Evolutionary conservation across 1,140 invertebrate species (phyloP), one percentile per base, ranked within the genome.

Genomic region (Trichonephila clavipes): DNA sequence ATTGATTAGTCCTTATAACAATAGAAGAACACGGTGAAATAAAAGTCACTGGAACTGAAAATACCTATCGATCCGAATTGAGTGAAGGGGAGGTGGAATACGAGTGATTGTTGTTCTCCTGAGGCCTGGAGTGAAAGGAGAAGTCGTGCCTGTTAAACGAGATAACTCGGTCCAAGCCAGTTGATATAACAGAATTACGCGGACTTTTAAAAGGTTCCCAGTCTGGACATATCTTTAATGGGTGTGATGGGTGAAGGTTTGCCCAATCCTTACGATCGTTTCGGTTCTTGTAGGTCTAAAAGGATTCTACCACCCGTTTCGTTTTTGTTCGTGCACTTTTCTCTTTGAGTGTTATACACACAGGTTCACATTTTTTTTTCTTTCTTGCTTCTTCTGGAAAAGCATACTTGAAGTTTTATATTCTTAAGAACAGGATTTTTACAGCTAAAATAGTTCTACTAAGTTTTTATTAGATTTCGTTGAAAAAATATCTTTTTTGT

Each of bases 141-240:
- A 89, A 89, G n/a, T 89, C 88, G 88, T 89, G 64, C 88, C 88
- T 89, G 88, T 77, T 77, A 89, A 89, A 89, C 64, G 66, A 89
- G 88, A 89, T 89, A 89, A 89, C 88, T 89, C 40, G 64, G 88
- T 44, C 66, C 88, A 69, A 16, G 64, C 86, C 88, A 59, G 88
- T 66, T 66, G 64, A 58, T 89, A 69, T 89, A 89, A 89, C 88
- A 77, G 51, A 89, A 89, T 89, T 89, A 89, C 88, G 34, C 16
- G 44, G n/a, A 77, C 66, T 34, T 89, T 89, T 89, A 89, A 89
- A 89, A 18, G 66, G 66, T 19, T 77, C 72, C 4, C 21, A 40
- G 28, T 72, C 64, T 77, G 66, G 88, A 89, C 88, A 77, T 77
- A 51, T 59, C 88, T 64, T 89, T 89, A 89, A 89, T 89, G 88